Percentiles rank a stretch among this genome's conserved stretches.
Conservation (phyloP, 1,140 invertebrate species). For the Sipha flava region DNA sequence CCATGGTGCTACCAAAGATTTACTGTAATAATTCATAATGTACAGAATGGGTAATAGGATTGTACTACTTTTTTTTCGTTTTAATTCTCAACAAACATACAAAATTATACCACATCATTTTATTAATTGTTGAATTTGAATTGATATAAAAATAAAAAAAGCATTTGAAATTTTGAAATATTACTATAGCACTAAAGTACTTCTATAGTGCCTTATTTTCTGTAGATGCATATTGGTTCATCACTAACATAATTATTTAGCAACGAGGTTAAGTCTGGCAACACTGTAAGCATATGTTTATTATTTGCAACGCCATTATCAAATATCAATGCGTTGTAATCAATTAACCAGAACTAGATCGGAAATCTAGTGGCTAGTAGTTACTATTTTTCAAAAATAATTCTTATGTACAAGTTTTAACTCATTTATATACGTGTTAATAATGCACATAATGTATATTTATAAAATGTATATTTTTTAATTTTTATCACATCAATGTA, state of each 20-base stretch:
- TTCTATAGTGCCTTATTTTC: too few relatives aligned
- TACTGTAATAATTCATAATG: too few relatives aligned
- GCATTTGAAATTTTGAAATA: too few relatives aligned
- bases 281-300: constrained; percentile 11
- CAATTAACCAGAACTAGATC: background rate
- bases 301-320: constrained; percentile 24
- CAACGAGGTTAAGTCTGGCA: background rate
- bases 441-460: background rate
- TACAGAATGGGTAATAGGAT: too few relatives aligned
- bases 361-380: background rate
- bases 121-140: too few relatives aligned
- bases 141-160: too few relatives aligned
- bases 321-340: constrained; percentile 15
- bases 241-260: background rate
- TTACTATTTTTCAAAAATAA: background rate
- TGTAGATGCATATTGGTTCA: background rate
- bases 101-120: too few relatives aligned
- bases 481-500: background rate
- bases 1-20: too few relatives aligned
- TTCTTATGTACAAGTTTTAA: background rate
- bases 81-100: too few relatives aligned
- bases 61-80: too few relatives aligned
- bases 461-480: background rate
- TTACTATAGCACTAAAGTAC: too few relatives aligned
- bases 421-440: background rate